Conservation (phyloP, 2,888 invertebrate genomes). For the Megalurothrips usitatus region DNA sequence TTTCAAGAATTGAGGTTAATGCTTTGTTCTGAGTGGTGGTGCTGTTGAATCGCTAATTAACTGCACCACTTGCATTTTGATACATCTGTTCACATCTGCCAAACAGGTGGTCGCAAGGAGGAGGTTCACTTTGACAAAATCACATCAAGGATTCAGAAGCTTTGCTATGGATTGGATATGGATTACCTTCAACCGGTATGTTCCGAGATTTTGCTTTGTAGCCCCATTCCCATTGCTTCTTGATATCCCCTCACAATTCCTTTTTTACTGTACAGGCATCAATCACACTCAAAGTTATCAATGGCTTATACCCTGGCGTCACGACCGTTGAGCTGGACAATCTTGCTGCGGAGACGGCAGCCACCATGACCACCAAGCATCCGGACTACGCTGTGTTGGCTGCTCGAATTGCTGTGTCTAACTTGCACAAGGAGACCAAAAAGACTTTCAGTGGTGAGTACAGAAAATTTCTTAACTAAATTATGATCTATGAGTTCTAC, state of each 20-base stretch:
- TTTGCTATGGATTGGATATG: slow-evolving; percentile 93
- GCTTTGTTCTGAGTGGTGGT: no score
- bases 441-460: slow-evolving; percentile 79
- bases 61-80: no score
- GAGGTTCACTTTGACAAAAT: slow-evolving; percentile 97
- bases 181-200: slow-evolving; percentile 95
- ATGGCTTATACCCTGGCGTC: slow-evolving; percentile 91
- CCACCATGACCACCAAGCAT: slow-evolving; percentile 94
- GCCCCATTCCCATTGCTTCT: not conserved
- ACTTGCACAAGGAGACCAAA: slow-evolving; percentile 96
- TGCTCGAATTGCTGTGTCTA: slow-evolving; percentile 90
- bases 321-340: slow-evolving; percentile 96
- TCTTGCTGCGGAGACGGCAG: slow-evolving; percentile 97
- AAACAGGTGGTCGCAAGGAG: slow-evolving; percentile 80
- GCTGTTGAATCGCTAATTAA: no score
- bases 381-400: slow-evolving; percentile 92
- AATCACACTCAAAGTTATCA: slow-evolving; percentile 88
- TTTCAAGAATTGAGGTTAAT: no score
- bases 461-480: not conserved
- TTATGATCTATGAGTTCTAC: slow-evolving; percentile 12
- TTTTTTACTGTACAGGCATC: slow-evolving; percentile 54
- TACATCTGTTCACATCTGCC: slow-evolving; percentile 18
- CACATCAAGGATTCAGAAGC: slow-evolving; percentile 88
- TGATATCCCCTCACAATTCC: slow-evolving; percentile 27
- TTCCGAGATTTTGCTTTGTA: slow-evolving; percentile 37